phyloP scores from a whole-genome alignment of 2,113 vertebrate species.

The Synchiropus splendidus region DNA sequence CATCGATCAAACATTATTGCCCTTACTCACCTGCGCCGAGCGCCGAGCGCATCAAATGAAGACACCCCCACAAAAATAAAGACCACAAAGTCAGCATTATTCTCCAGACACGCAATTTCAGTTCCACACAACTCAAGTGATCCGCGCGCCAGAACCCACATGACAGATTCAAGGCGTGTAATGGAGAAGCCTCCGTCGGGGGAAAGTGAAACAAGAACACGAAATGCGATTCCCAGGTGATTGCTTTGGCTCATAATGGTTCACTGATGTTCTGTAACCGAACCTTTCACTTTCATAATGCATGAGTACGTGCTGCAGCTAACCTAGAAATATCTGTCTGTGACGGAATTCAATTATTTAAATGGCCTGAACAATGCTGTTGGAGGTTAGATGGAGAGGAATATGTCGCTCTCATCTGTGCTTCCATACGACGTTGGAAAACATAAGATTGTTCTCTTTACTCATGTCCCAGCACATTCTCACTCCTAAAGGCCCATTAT shows the following conservation, averaged over 20 bases:
- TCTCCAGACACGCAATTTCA: constrained; percentile 11
- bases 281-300: constrained; percentile 47
- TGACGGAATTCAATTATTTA: constrained; percentile 32
- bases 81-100: constrained; percentile 23
- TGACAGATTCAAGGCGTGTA: constrained; percentile 36
- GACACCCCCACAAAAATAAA: constrained; percentile 21
- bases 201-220: constrained; percentile 61
- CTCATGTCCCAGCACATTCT: no score
- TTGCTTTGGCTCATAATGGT: constrained; percentile 23
- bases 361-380: constrained; percentile 9
- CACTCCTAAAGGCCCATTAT: no score
- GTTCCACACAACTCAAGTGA: constrained; percentile 4
- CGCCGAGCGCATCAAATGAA: constrained; percentile 22
- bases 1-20: neutral
- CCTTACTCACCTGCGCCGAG: constrained; percentile 49
- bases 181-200: constrained; percentile 42
- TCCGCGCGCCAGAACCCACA: constrained; percentile 6
- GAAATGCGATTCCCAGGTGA: constrained; percentile 49
- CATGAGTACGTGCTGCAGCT: constrained; percentile 32
- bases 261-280: constrained; percentile 37
- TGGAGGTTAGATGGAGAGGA: constrained; percentile 1
- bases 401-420: no score
- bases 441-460: no score
- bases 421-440: no score
- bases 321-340: constrained; percentile 19